phyloP scores from a whole-genome alignment of 2,113 vertebrate genomes.

The Strigops habroptila region DNA sequence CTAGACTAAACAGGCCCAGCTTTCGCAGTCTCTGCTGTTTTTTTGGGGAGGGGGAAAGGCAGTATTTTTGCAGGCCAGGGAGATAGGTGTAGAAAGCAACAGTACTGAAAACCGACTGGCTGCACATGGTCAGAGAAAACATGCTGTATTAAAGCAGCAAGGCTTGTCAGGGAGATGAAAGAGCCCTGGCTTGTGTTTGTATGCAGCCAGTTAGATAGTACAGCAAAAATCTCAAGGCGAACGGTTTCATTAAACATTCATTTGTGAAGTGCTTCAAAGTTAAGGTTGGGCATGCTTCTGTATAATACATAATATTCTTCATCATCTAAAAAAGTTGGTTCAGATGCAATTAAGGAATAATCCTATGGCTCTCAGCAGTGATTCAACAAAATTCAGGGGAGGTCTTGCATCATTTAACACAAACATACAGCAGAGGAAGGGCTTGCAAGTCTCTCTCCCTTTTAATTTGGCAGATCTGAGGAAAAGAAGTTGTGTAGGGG shows the following conservation, averaged over 20 bases:
- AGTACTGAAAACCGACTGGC: background rate
- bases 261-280: conserved; percentile 31
- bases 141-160: background rate
- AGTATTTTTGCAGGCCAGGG: background rate
- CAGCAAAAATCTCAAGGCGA: conserved; percentile 3
- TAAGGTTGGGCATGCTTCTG: background rate
- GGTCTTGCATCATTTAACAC: conserved; percentile 23
- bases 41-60: background rate
- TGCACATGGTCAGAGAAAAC: background rate
- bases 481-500: background rate
- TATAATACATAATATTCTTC: background rate
- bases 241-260: conserved; percentile 50
- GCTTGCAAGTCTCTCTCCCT: background rate
- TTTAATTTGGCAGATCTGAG: background rate
- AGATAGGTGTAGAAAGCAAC: background rate
- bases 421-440: background rate
- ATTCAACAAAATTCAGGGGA: background rate
- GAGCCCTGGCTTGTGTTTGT: background rate
- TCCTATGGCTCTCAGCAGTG: background rate
- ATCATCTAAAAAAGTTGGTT: conserved; percentile 24
- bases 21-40: background rate
- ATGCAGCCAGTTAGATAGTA: background rate
- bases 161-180: conserved; percentile 9
- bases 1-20: background rate
- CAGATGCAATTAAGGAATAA: conserved; percentile 40